Percentiles rank a stretch among this genome's conserved stretches.
phyloP scores from a whole-genome alignment of 2,888 invertebrate species.

The Dicyrtoma fusca region DNA sequence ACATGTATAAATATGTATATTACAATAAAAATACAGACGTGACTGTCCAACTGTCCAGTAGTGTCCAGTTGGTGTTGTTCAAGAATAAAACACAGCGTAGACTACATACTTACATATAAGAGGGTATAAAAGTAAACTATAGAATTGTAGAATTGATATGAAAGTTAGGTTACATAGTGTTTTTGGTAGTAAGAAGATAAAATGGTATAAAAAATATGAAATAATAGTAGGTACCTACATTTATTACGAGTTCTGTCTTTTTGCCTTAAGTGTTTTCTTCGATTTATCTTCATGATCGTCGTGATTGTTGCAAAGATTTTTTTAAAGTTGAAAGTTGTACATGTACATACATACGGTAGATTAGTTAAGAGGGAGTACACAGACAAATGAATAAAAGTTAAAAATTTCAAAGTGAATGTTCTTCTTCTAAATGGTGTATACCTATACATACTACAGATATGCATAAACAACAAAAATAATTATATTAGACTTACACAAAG shows the following conservation, averaged over 20 bases:
- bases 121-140: too few species aligned
- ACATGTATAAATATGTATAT: too few species aligned
- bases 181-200: too few species aligned
- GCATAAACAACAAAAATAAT: too few species aligned
- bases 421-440: conserved; percentile 24
- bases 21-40: conserved; percentile 2
- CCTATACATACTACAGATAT: too few species aligned
- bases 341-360: neutral
- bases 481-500: too few species aligned
- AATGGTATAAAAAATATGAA: neutral
- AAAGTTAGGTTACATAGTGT: too few species aligned
- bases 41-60: conserved; percentile 9
- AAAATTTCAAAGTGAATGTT: conserved; percentile 19
- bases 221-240: neutral
- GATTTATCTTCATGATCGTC: conserved; percentile 5
- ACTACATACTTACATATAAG: too few species aligned
- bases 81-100: neutral
- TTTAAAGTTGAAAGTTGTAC: neutral
- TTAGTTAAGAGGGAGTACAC: too few species aligned
- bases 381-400: neutral
- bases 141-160: too few species aligned
- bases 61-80: too few species aligned
- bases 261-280: conserved; percentile 23
- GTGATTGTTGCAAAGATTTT: conserved; percentile 16
- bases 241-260: conserved; percentile 16